phyloP scores from a whole-genome alignment of 2,113 vertebrate genomes.

The Hippotragus niger region DNA sequence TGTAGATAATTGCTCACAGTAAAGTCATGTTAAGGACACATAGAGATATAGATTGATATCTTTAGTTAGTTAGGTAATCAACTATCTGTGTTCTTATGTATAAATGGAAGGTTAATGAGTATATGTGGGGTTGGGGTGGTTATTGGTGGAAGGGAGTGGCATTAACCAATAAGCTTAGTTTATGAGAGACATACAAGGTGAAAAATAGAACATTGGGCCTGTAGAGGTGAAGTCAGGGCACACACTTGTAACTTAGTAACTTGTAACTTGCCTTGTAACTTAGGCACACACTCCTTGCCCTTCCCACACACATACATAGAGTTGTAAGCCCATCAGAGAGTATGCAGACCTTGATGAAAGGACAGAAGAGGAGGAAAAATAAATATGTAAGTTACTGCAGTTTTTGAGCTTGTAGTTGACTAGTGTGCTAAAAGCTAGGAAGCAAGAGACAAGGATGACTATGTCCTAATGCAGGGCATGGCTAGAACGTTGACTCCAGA shows the following conservation, averaged over 20 bases:
- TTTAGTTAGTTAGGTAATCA: neutral
- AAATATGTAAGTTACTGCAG: neutral
- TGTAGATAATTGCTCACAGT: neutral
- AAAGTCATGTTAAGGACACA: neutral
- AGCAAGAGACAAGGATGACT: neutral
- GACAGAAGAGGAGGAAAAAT: neutral
- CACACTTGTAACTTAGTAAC: too few relatives aligned
- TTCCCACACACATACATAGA: neutral
- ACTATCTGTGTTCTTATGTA: neutral
- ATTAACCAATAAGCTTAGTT: neutral
- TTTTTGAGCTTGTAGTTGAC: neutral
- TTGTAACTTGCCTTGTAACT: neutral
- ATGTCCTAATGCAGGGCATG: neutral
- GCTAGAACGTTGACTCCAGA: neutral
- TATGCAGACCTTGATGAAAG: neutral
- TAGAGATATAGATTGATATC: neutral
- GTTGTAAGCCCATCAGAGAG: neutral
- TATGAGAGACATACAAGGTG: neutral
- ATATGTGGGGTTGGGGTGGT: neutral
- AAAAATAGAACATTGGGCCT: neutral
- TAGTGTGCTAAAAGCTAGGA: neutral
- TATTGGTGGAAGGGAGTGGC: neutral
- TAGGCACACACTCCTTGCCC: neutral
- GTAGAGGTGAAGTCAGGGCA: neutral
- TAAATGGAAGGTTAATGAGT: neutral